Base-by-base conservation (phyloP, 2,888 invertebrate genomes). In the Copidosoma aretas region DNA sequence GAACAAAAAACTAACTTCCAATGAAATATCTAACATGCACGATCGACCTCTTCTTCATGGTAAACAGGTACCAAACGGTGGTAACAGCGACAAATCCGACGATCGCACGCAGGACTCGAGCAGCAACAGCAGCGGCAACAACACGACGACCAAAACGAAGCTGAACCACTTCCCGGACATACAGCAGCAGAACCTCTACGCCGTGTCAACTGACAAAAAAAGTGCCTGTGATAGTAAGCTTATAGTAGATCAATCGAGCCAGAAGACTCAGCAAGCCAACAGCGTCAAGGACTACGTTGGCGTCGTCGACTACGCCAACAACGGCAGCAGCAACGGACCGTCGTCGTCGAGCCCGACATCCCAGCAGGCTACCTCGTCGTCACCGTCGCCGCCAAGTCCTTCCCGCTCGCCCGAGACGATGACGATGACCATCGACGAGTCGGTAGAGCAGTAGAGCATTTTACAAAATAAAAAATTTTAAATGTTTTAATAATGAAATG, bases 191-290 rank as follows among this genome's bases (percentile, higher is more conserved):
- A 81, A 80, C 75, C 78, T 82, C 77, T 82, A 83, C 79, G 78
- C 82, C 81, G 82, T 80, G 77, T 81, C 83, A 81, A 83, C 81
- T 81, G 83, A 84, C 77, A 84, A 84, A 84, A 85, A 83, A 84
- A 85, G 84, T 85, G 85, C 84, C 85, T 85, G 84, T 85, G 85
- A 85, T 85, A 85, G 84, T 83, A 84, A 84, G 81, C 82, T 83
- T 82, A 83, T 83, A 83, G 80, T 84, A 80, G 84, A 84, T 79
- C 83, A 82, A 82, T 82, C 82, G 81, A 83, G 82, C 81, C 83
- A 82, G 81, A 82, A 82, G 77, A 80, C 77, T 81, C 83, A 82
- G 73, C 80, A 78, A 72, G 52, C 17, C 4, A 21, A 3, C 73
- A 71, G 59, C 75, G 73, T 53, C 70, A 77, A 73, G 73, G 76